Conservation (phyloP, 37 sponge, comb jelly and placozoan genomes). For the Halichondria panicea region DNA sequence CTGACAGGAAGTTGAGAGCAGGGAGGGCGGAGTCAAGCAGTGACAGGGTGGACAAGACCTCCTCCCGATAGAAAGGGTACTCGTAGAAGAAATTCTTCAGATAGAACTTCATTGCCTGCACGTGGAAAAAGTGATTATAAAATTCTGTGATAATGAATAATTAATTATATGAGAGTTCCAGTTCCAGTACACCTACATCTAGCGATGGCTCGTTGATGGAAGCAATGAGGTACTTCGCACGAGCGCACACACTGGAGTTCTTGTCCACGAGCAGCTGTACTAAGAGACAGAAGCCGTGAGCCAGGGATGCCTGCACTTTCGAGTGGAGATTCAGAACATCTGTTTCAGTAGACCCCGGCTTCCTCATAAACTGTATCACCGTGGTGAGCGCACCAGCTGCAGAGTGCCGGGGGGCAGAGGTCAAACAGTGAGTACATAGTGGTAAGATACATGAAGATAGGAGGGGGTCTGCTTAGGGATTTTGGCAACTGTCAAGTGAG, state of each 20-base stretch:
- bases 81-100: constrained; percentile 17
- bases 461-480: not conserved
- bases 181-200: constrained; percentile 15
- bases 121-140: too few species aligned
- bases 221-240: constrained; percentile 38
- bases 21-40: constrained; percentile 59
- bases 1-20: constrained; percentile 9
- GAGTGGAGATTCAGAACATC: not conserved
- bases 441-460: not conserved
- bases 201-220: constrained; percentile 15
- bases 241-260: constrained; percentile 19
- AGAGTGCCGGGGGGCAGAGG: not conserved
- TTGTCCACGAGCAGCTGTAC: constrained; percentile 33
- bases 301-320: constrained; percentile 9
- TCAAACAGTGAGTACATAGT: not conserved
- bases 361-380: constrained; percentile 36
- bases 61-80: constrained; percentile 2
- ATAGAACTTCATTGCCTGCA: constrained; percentile 25
- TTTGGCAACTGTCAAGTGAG: not conserved
- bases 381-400: constrained; percentile 39
- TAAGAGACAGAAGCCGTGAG: constrained; percentile 44
- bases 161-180: not conserved
- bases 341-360: not conserved
- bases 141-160: not conserved
- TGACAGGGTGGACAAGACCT: constrained; percentile 54